phyloP scores from a whole-genome alignment of 1,140 invertebrate genomes.

The Cydia amplana region DNA sequence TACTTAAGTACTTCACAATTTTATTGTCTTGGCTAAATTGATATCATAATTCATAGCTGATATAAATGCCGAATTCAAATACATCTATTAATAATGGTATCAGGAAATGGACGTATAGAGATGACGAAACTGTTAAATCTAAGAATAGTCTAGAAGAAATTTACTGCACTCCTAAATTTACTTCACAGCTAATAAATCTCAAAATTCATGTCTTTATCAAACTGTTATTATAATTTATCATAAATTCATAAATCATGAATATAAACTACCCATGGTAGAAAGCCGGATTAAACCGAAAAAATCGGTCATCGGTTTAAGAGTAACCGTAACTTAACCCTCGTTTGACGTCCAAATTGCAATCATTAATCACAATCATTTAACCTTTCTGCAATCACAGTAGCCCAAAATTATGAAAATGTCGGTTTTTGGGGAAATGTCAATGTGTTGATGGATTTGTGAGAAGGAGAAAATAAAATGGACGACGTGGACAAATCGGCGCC shows the following conservation, averaged over 20 bases:
- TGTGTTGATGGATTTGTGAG: conserved; percentile 34
- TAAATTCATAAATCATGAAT: conserved; percentile 4
- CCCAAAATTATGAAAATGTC: background rate
- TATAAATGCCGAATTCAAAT: no score
- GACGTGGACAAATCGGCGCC: conserved; percentile 22
- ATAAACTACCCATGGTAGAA: background rate
- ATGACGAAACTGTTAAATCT: no score
- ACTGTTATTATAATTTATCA: background rate
- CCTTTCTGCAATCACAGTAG: conserved; percentile 28
- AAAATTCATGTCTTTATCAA: conserved; percentile 4
- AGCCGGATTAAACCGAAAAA: conserved; percentile 7
- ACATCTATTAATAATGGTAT: no score
- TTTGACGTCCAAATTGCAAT: conserved; percentile 24
- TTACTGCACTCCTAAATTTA: no score
- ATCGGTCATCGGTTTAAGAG: conserved; percentile 8
- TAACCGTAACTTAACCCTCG: conserved; percentile 8
- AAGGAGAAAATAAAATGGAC: background rate
- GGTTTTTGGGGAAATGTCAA: conserved; percentile 43
- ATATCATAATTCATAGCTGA: no score
- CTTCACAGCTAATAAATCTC: background rate
- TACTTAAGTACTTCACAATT: no score
- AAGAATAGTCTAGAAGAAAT: no score
- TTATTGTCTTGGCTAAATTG: no score
- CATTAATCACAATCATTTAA: conserved; percentile 28
- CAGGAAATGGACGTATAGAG: no score